Evolutionary conservation across 2,113 vertebrate species (phyloP), one percentile per base, ranked within the genome.

Genomic region (Isichthys henryi): DNA sequence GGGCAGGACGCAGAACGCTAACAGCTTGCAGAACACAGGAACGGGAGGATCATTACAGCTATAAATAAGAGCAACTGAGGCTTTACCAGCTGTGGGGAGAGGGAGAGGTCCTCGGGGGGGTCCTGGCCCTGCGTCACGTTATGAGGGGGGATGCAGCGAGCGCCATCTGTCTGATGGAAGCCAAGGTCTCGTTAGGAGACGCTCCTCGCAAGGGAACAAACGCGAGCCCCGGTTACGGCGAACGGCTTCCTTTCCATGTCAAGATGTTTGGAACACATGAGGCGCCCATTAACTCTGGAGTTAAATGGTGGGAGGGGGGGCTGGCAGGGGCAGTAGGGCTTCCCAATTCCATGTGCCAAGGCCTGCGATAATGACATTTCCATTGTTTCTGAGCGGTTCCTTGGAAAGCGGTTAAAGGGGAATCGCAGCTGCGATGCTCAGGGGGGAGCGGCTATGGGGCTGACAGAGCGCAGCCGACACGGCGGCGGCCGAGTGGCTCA

Each of bases 21-120:
- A 85, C 46, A 90, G 35, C 53, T 62, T 19, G 39, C 19, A 35
- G 49, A 52, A 53, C 11, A 13, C 85, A 5, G 27, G 49, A 53
- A 49, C 7, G 2, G 2, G 50, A 6, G 31, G 83, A 15, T 49
- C 31, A 53, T 13, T 11, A 39, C 0, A 21, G 85, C 15, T 53
- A 23, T 31, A 19, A 23, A 46, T 88, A 46, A 74, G 74, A 35
- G 53, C 43, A 19, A 83, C 11, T 31, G 82, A 83, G 77, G 62
- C 9, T 8, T 90, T 93, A 97, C 97, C 96, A 96, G 93, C 52
- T 94, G 96, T 0, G 95, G 93, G 39, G 93, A 87, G 0, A 43
- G 94, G 23, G 92, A 93, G 84, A 97, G 90, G 82, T 97, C 96
- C 88, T 97, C 97, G 11, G 91, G 90, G n/a, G 89, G 90, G 8